phyloP scores from a whole-genome alignment of 2,888 invertebrate species.

The Apodemia zela region DNA sequence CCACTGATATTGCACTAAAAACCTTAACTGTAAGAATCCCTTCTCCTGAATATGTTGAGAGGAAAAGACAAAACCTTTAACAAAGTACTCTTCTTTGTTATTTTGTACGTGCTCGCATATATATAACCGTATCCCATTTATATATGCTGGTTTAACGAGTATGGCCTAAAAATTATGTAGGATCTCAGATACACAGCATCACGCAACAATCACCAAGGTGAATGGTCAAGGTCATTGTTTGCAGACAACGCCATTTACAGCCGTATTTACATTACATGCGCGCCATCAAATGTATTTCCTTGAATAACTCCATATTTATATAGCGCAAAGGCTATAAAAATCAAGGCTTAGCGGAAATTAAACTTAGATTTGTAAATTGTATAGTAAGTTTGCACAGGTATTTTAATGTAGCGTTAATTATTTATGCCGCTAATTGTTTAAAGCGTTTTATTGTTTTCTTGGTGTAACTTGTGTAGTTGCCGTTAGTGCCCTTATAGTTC shows the following conservation, averaged over 20 bases:
- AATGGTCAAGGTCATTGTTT: not conserved
- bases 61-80: too few species aligned
- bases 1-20: too few species aligned
- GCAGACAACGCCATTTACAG: not conserved
- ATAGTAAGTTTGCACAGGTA: constrained; percentile 9
- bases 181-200: not conserved
- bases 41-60: too few species aligned
- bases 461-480: not conserved
- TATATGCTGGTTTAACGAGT: not conserved
- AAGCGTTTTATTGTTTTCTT: not conserved
- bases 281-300: constrained; percentile 1
- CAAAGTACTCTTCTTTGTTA: too few species aligned
- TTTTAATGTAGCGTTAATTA: not conserved
- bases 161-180: not conserved
- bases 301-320: constrained; percentile 7
- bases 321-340: constrained; percentile 3
- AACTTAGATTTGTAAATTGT: not conserved
- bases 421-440: not conserved
- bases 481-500: not conserved
- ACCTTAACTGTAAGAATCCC: too few species aligned
- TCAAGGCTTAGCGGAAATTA: constrained; percentile 13
- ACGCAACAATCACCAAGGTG: not conserved
- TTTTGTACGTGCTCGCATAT: too few species aligned
- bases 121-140: too few species aligned
- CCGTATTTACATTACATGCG: not conserved